These are phyloP conservation scores for Perognathus longimembris DNA, from an alignment of 2,113 vertebrate genomes.

Conservation along the genomic window DNA sequence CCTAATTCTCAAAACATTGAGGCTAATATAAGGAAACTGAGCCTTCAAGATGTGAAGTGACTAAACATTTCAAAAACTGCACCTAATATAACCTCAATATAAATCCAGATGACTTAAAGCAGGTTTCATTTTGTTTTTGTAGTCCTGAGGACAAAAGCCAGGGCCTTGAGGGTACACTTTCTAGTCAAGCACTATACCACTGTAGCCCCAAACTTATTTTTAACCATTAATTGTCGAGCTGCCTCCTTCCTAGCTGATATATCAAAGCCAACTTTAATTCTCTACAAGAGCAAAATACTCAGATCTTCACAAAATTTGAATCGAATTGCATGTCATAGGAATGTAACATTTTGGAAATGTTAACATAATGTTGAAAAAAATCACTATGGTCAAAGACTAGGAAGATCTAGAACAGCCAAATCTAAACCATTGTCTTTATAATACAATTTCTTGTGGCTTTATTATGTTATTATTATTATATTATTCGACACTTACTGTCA, in stretches of 20 bases:
- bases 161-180: not conserved
- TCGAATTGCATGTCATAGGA: slow-evolving; percentile 30
- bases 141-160: not conserved
- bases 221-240: not conserved
- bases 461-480: slow-evolving; percentile 42
- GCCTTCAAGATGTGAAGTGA: slow-evolving; percentile 31
- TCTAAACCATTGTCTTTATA: not conserved
- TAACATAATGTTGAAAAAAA: slow-evolving; percentile 43
- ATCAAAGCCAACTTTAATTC: slow-evolving; percentile 31
- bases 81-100: slow-evolving; percentile 33
- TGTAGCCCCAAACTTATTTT: not conserved
- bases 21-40: slow-evolving; percentile 39
- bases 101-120: slow-evolving; percentile 31
- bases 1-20: slow-evolving; percentile 55
- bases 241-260: slow-evolving; percentile 11
- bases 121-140: not conserved
- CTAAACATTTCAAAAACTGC: not conserved
- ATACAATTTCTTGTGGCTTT: not conserved
- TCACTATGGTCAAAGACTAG: not conserved
- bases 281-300: not conserved
- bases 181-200: not conserved
- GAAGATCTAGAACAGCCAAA: slow-evolving; percentile 37
- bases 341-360: slow-evolving; percentile 28
- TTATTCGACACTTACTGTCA: not conserved
- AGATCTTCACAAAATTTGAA: not conserved